These are phyloP conservation scores for Dendroctonus valens DNA, from an alignment of 1,140 invertebrate genomes.

Conservation along the genomic window DNA sequence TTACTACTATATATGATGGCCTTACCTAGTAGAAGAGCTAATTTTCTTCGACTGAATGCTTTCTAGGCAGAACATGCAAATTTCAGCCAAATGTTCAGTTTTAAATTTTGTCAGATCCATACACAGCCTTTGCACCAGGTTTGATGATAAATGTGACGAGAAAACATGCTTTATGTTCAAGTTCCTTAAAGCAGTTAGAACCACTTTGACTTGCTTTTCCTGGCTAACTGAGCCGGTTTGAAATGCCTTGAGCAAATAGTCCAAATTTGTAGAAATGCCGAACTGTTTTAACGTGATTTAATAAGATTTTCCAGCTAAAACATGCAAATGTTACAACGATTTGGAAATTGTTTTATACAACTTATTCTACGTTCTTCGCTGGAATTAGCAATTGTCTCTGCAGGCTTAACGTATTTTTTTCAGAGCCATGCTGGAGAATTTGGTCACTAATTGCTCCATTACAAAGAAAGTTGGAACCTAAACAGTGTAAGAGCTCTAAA, in stretches of 20 bases:
- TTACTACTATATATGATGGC: conserved; percentile 9
- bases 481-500: too few species aligned
- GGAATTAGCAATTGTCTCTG: neutral
- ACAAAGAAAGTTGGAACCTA: too few species aligned
- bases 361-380: neutral
- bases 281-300: conserved; percentile 39
- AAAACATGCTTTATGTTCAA: conserved; percentile 36
- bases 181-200: conserved; percentile 36
- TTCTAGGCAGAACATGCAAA: conserved; percentile 51
- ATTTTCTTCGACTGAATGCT: conserved; percentile 49
- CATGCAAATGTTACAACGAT: neutral
- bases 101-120: conserved; percentile 50
- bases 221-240: conserved; percentile 41
- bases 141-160: conserved; percentile 36
- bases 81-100: conserved; percentile 48
- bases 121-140: conserved; percentile 50
- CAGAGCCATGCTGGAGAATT: conserved; percentile 1
- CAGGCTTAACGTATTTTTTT: neutral
- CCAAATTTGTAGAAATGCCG: conserved; percentile 49
- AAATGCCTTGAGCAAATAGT: conserved; percentile 50
- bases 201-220: conserved; percentile 47
- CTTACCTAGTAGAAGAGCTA: conserved; percentile 45
- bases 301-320: conserved; percentile 47
- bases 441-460: conserved; percentile 5
- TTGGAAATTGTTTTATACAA: neutral